Base-by-base conservation (phyloP, 2,888 invertebrate species). In the Drosophila recens region DNA sequence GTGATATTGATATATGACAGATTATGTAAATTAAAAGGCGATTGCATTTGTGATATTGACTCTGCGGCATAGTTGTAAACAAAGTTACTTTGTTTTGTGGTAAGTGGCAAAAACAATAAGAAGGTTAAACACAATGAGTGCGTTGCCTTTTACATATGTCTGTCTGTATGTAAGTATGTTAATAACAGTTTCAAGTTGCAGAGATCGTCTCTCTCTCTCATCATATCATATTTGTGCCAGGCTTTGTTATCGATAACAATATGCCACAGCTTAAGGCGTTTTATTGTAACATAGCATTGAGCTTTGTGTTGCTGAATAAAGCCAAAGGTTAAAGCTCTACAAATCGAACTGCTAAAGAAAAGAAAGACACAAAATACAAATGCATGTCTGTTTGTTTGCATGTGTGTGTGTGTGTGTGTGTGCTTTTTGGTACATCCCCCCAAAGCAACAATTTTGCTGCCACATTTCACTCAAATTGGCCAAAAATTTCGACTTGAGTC, bases 91-190 rank as follows among this genome's bases (percentile, higher is more conserved):
- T 30, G 71, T 86, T 30, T 69, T 86, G 46, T 17, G 86, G 86
- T 78, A 83, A 82, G 73, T 79, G 83, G 84, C 87, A 72, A 43
- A 69, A 67, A 87, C 82, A 83, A 83, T 84, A 64, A 79, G 82
- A 83, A 87, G 82, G 82, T 83, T 83, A 87, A 87, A 65, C 57
- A 68, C 72, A 82, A 82, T 72, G 11, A 46, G 43, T 57, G 34
- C 57, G 48, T 56, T 40, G 72, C 72, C 49, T 57, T 45, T 56
- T 68, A 67, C 57, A 53, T 36, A 11, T 30, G 20, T 38, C n/a
- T 42, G 36, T 64, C 56, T 27, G 27, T 27, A 27, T 6, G 6
- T 36, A 11, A 30, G 33, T 42, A 58, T 57, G 42, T 15, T 10
- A 33, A 30, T 54, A 45, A 8, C 56, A 36, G 56, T 45, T 23